phyloP scores from a whole-genome alignment of 2,888 invertebrate species.

The Acanthopleura granulata region DNA sequence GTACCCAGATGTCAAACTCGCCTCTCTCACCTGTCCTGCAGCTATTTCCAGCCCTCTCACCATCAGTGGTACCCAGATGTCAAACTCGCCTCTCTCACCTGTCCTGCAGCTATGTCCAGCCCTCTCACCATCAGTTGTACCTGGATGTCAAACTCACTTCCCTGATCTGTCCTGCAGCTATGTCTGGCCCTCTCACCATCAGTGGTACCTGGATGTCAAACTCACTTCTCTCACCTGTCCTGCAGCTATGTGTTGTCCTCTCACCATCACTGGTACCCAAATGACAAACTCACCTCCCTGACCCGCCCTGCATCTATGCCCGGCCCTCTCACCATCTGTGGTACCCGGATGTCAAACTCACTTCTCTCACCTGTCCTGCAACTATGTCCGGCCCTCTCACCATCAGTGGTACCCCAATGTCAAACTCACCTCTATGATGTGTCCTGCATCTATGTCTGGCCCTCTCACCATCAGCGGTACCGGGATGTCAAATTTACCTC shows the following conservation, averaged over 20 bases:
- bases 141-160: constrained; percentile 54
- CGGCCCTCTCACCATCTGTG: constrained; percentile 79
- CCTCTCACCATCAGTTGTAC: constrained; percentile 79
- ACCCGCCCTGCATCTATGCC: background rate
- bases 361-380: constrained; percentile 53
- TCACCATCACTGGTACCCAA: background rate
- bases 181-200: constrained; percentile 81
- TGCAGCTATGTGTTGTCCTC: background rate
- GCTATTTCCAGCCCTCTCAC: constrained; percentile 79
- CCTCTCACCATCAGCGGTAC: constrained; percentile 1
- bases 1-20: no score
- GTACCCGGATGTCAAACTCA: constrained; percentile 89
- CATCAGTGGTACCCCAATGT: no score
- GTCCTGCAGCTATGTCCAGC: background rate
- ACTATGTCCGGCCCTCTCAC: constrained; percentile 79
- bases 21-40: constrained; percentile 53
- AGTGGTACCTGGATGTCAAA: no score
- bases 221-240: background rate
- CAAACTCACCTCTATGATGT: constrained; percentile 63
- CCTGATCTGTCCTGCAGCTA: constrained; percentile 51
- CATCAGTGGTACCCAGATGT: no score
- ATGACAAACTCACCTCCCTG: constrained; percentile 35
- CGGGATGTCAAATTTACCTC: background rate
- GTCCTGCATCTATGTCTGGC: background rate
- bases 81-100: constrained; percentile 67